Base-by-base conservation (phyloP, 2,113 vertebrate genomes). In the Eublepharis macularius region DNA sequence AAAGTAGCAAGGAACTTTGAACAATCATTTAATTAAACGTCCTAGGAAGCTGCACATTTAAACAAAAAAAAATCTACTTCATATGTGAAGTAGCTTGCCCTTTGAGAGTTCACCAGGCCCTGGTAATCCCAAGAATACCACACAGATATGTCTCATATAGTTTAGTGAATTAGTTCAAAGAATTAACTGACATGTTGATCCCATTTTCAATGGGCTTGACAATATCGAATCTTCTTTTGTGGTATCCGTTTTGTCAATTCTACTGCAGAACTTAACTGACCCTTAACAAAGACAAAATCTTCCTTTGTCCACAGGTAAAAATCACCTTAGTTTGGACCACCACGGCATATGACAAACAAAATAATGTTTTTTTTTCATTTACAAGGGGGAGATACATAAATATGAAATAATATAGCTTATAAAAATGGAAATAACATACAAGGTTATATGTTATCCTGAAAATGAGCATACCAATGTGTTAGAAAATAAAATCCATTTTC, bases 181-280 rank as follows among this genome's bases (percentile, higher is more conserved):
- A 47, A 88, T 32, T 32, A 91, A 83, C 4, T 86, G 76, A 83
- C 0, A 9, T n/a, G 10, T 80, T 85, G 51, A 19, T 36, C 80
- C 75, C 43, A 2, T 26, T 83, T 74, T n/a, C 51, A 85, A 69
- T 45, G 79, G 83, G 41, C 69, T 16, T 57, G 68, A 32, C 34
- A 51, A 2, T 19, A 70, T 74, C 26, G 26, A n/a, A 29, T 32
- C 69, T 60, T 60, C 34, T 43, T n/a, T 47, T n/a, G 32, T 45
- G 43, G 29, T 17, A 60, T 26, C 26, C 16, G 8, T 19, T 78
- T 26, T 24, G 16, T 54, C 43, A 24, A 11, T 66, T 78, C 70
- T 45, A 54, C 26, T 34, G 13, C 29, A 11, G 39, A 69, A 17
- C 70, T 72, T 70, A 4, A 1, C 45, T n/a, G 45, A 41, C 13